Evolutionary conservation across 2,113 vertebrate species (phyloP), one percentile per base, ranked within the genome.

Genomic region (Larimichthys crocea): DNA sequence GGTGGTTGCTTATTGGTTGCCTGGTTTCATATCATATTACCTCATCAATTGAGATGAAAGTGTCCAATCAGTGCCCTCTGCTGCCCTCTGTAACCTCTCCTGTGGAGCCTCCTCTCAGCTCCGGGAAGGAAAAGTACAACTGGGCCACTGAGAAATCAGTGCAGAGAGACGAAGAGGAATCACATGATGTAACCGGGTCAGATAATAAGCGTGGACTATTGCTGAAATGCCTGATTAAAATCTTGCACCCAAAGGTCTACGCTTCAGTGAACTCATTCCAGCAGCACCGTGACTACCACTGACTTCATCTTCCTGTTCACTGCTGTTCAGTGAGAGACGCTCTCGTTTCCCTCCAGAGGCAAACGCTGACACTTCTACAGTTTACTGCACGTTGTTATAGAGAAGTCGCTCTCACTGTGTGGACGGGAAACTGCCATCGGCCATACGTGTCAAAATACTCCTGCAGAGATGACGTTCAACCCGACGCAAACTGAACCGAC

Each of bases 1-100:
- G 63, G 72, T 31, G 5, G n/a, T 44, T 72, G 61, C 66, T 84
- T 8, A 65, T 68, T 53, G 63, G 78, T 46, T 59, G 56, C 62
- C 84, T 77, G 76, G 26, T 63, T 79, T 62, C 5, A n/a, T n/a
- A 24, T 81, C 46, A 3, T 16, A 26, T 53, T 4, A 19, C 19
- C 26, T 59, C 24, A 44, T 61, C 40, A 40, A 15, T 10, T 74
- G 4, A 35, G 53, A 44, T 46, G 3, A 62, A 31, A 22, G 35
- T 0, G 44, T 14, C 44, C 10, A 35, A 35, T 35, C 35, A 7
- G 31, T 7, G 10, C 44, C 44, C 44, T 71, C n/a, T 16, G 19
- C n/a, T 7, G 10, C 44, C 44, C 44, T 71, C n/a, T 16, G 19
- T 29, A 0, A 17, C 0, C 44, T 52, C 53, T 49, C 15, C 46